Evolutionary conservation across 2,888 invertebrate genomes (phyloP).

Genomic region (Tubulanus polymorphus): DNA sequence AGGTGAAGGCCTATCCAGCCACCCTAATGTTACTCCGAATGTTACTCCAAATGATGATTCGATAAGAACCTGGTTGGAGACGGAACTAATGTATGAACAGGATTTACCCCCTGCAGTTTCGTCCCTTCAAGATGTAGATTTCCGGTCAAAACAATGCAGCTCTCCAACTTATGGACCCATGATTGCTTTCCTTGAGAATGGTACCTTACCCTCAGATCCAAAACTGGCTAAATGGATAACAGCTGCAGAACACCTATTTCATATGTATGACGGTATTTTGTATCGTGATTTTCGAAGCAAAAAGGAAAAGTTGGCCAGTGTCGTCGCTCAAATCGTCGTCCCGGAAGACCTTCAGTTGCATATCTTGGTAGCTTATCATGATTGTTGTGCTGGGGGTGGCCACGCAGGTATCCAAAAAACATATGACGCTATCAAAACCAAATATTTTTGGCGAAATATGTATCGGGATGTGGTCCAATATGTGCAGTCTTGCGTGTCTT

Average conservation of each 20-base stretch:
- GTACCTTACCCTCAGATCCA: constrained; percentile 3
- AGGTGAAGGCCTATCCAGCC: no score
- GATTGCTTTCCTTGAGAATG: constrained; percentile 1
- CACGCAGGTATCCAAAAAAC: constrained; percentile 15
- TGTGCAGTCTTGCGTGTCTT: constrained; percentile 15
- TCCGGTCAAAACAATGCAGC: constrained; percentile 13
- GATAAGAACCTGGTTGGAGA: no score
- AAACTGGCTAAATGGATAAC: background rate
- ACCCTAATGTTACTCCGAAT: no score
- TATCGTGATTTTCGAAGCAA: constrained; percentile 12
- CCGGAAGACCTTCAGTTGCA: constrained; percentile 5
- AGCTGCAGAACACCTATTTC: background rate
- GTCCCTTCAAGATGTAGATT: no score
- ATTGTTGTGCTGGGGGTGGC: constrained; percentile 13
- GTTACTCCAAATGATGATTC: no score
- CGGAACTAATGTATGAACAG: no score
- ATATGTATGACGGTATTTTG: constrained; percentile 6
- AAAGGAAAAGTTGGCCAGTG: background rate
- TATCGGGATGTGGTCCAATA: constrained; percentile 17
- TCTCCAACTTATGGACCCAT: constrained; percentile 4
- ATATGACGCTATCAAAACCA: constrained; percentile 10
- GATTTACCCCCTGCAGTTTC: no score
- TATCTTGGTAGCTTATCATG: constrained; percentile 10
- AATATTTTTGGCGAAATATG: constrained; percentile 20
- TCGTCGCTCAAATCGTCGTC: constrained; percentile 15